Evolutionary conservation across 2,113 vertebrate species (phyloP).

Genomic region (Clarias magur): DNA sequence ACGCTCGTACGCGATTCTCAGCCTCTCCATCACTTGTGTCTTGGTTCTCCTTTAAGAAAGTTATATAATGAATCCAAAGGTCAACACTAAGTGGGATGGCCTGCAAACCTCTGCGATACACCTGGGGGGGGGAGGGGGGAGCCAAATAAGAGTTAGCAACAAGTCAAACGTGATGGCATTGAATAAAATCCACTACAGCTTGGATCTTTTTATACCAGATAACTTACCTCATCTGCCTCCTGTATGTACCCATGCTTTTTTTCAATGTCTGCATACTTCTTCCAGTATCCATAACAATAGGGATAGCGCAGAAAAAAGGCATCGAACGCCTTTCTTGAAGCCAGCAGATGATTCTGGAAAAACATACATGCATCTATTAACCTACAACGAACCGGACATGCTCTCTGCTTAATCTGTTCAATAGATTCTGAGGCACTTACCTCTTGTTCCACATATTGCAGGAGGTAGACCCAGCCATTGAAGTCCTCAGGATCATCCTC

Average conservation of each 20-base stretch:
- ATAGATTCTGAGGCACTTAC: conserved; percentile 67
- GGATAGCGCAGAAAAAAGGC: conserved; percentile 92
- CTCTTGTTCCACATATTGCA: conserved; percentile 98
- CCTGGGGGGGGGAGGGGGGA: conserved; percentile 80
- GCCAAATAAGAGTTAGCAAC: background rate
- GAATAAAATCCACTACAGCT: conserved; percentile 38
- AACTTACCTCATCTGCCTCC: conserved; percentile 89
- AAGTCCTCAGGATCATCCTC: conserved; percentile 96
- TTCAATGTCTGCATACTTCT: conserved; percentile 97
- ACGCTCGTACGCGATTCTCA: conserved; percentile 87
- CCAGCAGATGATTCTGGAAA: conserved; percentile 83
- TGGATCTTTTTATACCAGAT: background rate
- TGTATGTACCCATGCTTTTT: conserved; percentile 87
- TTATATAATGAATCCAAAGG: conserved; percentile 97
- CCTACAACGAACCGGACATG: background rate
- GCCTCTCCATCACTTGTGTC: conserved; percentile 85
- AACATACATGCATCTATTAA: background rate
- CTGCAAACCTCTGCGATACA: conserved; percentile 94
- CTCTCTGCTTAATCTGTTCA: background rate
- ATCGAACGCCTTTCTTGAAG: conserved; percentile 90
- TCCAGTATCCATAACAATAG: conserved; percentile 99
- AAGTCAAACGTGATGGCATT: background rate
- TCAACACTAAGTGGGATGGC: conserved; percentile 98
- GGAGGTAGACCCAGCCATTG: conserved; percentile 94
- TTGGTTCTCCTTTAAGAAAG: conserved; percentile 93